A percentile compares a stretch with the other conserved stretches of the same genome.
Evolutionary conservation across 2,113 vertebrate genomes (phyloP).

Genomic region (Sapayoa aenigma): DNA sequence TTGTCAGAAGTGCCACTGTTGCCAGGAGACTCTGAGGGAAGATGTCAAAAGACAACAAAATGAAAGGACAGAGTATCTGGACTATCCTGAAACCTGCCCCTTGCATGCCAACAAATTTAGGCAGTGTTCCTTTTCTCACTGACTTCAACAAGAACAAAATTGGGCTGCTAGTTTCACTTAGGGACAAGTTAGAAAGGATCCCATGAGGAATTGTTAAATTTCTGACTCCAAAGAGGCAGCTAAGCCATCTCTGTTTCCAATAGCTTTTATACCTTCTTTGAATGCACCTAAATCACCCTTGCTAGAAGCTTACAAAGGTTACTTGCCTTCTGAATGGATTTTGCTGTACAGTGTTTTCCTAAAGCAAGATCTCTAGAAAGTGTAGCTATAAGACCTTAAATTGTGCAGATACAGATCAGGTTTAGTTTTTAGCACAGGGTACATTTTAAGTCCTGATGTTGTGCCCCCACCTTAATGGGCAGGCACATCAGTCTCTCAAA

Average conservation of each 20-base stretch:
- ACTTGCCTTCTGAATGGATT: background rate
- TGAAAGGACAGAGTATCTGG: conserved; percentile 60
- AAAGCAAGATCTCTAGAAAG: background rate
- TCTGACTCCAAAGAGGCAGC: background rate
- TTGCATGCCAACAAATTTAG: conserved; percentile 53
- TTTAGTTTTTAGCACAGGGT: background rate
- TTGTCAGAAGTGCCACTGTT: conserved; percentile 62
- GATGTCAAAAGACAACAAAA: conserved; percentile 65
- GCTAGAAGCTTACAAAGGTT: background rate
- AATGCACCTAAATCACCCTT: background rate
- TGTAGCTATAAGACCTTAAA: background rate
- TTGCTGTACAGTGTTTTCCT: background rate
- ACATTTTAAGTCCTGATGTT: background rate
- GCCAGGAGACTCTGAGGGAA: conserved; percentile 66
- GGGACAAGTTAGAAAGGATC: background rate
- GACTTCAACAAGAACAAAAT: background rate
- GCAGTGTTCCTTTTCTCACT: background rate
- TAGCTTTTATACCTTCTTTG: background rate
- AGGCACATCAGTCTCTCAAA: background rate
- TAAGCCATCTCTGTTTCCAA: background rate
- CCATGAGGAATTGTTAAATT: background rate
- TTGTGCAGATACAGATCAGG: background rate
- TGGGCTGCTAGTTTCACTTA: background rate
- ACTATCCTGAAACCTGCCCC: background rate
- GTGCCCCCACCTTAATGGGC: background rate